phyloP scores from a whole-genome alignment of 1,140 invertebrate genomes.

The Tachypleus tridentatus region DNA sequence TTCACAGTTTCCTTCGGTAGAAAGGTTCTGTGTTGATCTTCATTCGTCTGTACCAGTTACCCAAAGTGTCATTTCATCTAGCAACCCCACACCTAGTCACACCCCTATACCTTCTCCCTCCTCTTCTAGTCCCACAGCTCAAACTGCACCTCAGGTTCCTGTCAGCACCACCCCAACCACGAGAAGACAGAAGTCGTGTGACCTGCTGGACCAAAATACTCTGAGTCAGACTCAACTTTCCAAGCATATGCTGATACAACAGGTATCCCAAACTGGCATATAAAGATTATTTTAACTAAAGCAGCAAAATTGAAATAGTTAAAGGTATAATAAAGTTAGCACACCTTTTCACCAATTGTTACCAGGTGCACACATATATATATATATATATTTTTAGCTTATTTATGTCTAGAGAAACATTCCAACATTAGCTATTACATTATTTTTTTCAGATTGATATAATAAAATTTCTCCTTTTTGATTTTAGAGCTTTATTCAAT shows the following conservation, averaged over 20 bases:
- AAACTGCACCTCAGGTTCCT: not conserved
- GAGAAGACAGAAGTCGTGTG: conserved; percentile 80
- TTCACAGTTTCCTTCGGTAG: conserved; percentile 39
- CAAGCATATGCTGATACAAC: conserved; percentile 49
- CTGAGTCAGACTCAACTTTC: conserved; percentile 50
- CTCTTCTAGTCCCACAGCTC: conserved; percentile 17
- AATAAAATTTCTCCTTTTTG: too few species aligned
- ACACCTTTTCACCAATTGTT: too few species aligned
- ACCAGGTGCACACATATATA: too few species aligned
- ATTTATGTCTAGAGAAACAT: too few species aligned
- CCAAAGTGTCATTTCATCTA: conserved; percentile 19
- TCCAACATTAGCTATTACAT: too few species aligned
- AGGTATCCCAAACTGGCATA: conserved; percentile 39
- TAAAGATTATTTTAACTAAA: not conserved
- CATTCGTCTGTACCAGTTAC: conserved; percentile 12
- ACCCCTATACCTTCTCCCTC: conserved; percentile 20
- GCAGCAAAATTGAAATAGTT: too few species aligned
- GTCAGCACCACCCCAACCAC: conserved; percentile 23
- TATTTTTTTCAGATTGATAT: too few species aligned
- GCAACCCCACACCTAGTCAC: conserved; percentile 18
- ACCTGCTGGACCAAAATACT: conserved; percentile 67
- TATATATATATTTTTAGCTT: too few species aligned
- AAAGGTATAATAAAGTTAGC: too few species aligned
- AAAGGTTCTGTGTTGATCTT: conserved; percentile 33
- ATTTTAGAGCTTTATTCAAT: too few species aligned